Percentiles rank a stretch among this genome's conserved stretches.
phyloP scores from a whole-genome alignment of 2,888 invertebrate species.

The Ichneumoninae sp. region DNA sequence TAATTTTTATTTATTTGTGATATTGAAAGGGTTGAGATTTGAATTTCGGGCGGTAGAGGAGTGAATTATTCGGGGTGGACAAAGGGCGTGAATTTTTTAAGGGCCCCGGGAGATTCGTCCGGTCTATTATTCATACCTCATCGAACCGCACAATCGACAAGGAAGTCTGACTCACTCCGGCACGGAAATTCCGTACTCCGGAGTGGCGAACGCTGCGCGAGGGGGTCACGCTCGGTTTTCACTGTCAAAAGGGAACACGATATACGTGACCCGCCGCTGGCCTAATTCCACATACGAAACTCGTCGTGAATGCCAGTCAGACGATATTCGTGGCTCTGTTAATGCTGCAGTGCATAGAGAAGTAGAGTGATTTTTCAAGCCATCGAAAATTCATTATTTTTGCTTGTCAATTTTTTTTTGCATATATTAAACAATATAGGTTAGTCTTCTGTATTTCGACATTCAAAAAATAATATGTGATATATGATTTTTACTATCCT shows the following conservation, averaged over 20 bases:
- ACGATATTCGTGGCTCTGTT: constrained; percentile 45
- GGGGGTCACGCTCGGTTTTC: constrained; percentile 68
- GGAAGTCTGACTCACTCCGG: constrained; percentile 64
- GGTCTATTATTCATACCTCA: constrained; percentile 54
- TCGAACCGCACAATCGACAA: constrained; percentile 46
- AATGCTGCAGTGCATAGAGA: background rate
- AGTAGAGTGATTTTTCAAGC: background rate
- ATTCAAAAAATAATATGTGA: no score
- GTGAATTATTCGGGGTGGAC: background rate
- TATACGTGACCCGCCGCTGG: constrained; percentile 64
- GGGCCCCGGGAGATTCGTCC: constrained; percentile 32
- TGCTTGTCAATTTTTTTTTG: constrained; percentile 4
- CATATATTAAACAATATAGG: background rate
- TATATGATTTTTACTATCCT: no score
- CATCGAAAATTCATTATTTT: constrained; percentile 1
- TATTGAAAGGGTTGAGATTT: background rate
- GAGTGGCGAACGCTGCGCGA: constrained; percentile 15
- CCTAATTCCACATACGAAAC: constrained; percentile 51
- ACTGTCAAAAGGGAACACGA: constrained; percentile 64
- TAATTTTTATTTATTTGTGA: background rate
- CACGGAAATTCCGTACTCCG: constrained; percentile 64
- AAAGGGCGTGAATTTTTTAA: constrained; percentile 2
- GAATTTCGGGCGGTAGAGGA: background rate
- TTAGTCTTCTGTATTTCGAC: no score
- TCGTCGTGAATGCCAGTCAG: constrained; percentile 5